A percentile compares a stretch with the other conserved stretches of the same genome.
phyloP scores from a whole-genome alignment of 2,113 vertebrate species.

The Cisticola juncidis region DNA sequence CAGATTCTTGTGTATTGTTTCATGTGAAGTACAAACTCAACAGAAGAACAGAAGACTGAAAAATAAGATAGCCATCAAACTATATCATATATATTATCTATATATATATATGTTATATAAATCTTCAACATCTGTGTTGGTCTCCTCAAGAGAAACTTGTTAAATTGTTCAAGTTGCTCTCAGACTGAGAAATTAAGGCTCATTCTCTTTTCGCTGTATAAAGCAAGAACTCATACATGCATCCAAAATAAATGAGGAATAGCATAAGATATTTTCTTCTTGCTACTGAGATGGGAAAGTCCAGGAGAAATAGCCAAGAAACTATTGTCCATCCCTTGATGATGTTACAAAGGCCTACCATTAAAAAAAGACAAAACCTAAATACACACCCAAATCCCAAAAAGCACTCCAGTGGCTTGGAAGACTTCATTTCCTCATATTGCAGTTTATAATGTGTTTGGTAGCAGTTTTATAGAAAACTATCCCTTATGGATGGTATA shows the following conservation, averaged over 20 bases:
- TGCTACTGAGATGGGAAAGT: background rate
- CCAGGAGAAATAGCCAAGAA: background rate
- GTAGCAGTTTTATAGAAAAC: background rate
- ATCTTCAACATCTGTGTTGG: background rate
- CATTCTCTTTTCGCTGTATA: background rate
- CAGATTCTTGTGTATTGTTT: background rate
- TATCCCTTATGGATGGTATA: background rate
- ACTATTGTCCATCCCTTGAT: background rate
- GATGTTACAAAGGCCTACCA: background rate
- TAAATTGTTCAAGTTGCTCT: background rate
- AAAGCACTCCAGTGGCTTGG: background rate
- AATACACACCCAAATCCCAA: rapidly evolving
- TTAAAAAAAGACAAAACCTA: background rate
- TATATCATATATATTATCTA: background rate
- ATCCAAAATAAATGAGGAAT: background rate
- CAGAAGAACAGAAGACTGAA: background rate
- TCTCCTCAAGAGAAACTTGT: background rate
- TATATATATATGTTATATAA: background rate
- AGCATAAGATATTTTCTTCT: background rate
- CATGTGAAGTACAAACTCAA: background rate
- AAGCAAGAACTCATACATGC: background rate
- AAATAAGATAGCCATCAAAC: background rate
- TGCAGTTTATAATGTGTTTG: background rate
- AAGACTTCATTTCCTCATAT: background rate
- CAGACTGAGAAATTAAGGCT: background rate